Percentiles rank a stretch among this genome's conserved stretches.
Conservation (phyloP, 2,113 vertebrate species). For the Alethe castanea region DNA sequence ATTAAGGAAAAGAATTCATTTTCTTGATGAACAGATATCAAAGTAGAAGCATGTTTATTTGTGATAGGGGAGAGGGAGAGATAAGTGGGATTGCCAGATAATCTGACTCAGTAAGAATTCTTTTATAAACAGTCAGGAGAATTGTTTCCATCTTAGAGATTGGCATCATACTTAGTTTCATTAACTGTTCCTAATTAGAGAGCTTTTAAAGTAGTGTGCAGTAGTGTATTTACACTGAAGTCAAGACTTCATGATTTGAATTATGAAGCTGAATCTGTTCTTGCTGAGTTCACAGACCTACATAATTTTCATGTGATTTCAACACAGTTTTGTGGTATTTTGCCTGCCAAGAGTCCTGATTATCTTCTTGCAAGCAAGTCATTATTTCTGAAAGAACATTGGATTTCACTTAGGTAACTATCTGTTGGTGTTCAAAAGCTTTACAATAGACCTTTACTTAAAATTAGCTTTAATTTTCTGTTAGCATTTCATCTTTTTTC, state of each 20-base stretch:
- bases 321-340: not conserved
- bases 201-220: not conserved
- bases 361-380: not conserved
- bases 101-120: not conserved
- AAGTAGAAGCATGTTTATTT: not conserved
- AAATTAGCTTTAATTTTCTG: not conserved
- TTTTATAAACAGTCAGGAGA: not conserved
- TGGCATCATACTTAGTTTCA: too few species aligned
- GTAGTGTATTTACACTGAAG: not conserved
- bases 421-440: not conserved
- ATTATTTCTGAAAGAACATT: not conserved
- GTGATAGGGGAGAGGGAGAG: not conserved
- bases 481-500: not conserved
- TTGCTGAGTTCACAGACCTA: not conserved
- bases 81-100: not conserved
- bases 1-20: not conserved
- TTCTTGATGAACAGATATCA: not conserved
- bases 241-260: not conserved
- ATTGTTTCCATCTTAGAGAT: not conserved
- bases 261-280: not conserved
- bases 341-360: not conserved
- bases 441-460: not conserved
- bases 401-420: not conserved
- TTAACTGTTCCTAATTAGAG: not conserved
- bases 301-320: not conserved